These are phyloP conservation scores for Threskiornis aethiopicus DNA, from an alignment of 2,797 vertebrate species.

Conservation along the genomic window DNA sequence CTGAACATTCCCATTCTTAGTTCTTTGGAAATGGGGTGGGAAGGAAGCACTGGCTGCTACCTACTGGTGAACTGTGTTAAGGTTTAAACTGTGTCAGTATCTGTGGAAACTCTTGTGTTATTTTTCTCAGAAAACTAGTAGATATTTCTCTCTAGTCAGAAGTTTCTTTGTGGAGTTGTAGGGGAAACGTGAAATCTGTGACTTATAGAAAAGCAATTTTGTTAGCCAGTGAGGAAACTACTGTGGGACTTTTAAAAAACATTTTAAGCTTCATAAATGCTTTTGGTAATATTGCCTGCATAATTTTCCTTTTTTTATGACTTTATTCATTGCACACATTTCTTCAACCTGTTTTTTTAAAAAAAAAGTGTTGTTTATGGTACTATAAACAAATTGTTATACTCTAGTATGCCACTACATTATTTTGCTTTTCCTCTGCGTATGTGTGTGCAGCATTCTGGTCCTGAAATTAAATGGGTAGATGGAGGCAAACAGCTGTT, in stretches of 20 bases:
- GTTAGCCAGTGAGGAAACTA: not conserved
- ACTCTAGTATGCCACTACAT: not conserved
- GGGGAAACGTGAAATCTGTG: not conserved
- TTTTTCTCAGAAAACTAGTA: not conserved
- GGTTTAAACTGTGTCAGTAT: not conserved
- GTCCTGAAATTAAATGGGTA: constrained; percentile 95
- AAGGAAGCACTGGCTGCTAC: not conserved
- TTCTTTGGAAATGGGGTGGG: not conserved
- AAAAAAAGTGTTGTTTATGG: not conserved
- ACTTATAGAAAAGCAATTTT: not conserved
- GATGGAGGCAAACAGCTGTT: constrained; percentile 92
- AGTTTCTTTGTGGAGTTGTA: not conserved
- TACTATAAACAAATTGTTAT: not conserved
- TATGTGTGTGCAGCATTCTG: constrained; percentile 79
- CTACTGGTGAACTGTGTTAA: not conserved
- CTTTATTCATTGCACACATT: constrained; percentile 56
- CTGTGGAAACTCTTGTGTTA: not conserved
- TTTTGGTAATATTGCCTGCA: constrained; percentile 24
- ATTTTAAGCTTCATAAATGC: constrained; percentile 25
- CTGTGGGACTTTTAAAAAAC: not conserved
- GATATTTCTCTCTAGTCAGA: not conserved
- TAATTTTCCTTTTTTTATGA: constrained; percentile 35
- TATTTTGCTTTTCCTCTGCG: not conserved
- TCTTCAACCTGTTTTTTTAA: not conserved
- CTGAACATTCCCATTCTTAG: not conserved